phyloP scores from a whole-genome alignment of 2,888 invertebrate genomes.

The Ectemnius lituratus region DNA sequence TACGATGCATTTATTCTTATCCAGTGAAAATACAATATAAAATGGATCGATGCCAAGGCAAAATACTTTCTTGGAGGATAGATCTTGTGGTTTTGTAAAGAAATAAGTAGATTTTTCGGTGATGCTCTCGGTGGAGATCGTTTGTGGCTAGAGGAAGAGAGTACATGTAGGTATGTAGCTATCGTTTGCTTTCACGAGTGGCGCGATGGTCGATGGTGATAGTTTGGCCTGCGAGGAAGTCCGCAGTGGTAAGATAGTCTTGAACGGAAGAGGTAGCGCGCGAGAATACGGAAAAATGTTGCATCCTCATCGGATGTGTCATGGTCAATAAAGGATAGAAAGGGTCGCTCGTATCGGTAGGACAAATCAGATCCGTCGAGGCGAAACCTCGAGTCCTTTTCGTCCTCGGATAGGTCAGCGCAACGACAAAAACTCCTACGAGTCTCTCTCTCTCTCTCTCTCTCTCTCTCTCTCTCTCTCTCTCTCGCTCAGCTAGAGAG shows the following conservation, averaged over 20 bases:
- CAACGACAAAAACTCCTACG: conserved; percentile 26
- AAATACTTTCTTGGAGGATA: too few species aligned
- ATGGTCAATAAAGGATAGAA: conserved; percentile 27
- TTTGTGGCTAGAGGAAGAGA: too few species aligned
- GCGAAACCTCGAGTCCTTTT: conserved; percentile 32
- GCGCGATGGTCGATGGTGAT: conserved; percentile 8
- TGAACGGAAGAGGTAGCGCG: background rate
- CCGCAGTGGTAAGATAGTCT: too few species aligned
- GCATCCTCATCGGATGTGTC: conserved; percentile 15
- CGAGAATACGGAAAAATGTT: conserved; percentile 17
- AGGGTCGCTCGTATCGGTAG: conserved; percentile 16
- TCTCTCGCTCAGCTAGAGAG: background rate
- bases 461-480: background rate
- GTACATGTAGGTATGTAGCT: too few species aligned
- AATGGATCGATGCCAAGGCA: too few species aligned
- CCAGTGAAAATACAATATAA: too few species aligned
- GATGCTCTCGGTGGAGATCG: too few species aligned
- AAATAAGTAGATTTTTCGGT: too few species aligned
- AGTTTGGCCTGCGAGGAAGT: background rate
- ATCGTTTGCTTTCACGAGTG: too few species aligned
- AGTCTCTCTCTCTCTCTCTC: background rate
- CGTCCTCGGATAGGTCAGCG: conserved; percentile 25
- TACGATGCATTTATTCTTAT: too few species aligned
- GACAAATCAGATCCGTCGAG: conserved; percentile 50
- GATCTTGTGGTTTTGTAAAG: too few species aligned